Evolutionary conservation across 2,888 invertebrate genomes (phyloP).

Genomic region (Hecatera dysodea): DNA sequence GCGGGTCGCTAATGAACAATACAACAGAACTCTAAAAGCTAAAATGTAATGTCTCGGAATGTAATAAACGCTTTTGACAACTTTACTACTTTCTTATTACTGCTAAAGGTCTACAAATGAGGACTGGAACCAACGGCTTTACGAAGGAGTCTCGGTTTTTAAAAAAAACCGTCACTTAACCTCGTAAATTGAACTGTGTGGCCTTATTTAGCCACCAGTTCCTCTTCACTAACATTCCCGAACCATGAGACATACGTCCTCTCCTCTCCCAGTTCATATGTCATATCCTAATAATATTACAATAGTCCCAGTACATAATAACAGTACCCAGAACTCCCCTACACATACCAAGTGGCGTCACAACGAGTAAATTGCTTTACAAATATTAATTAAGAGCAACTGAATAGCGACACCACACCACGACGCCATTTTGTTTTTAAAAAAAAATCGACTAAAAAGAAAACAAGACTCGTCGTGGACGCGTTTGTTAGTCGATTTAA

Average conservation of each 20-base stretch:
- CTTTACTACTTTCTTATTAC: too few relatives aligned
- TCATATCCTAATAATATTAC: constrained; percentile 18
- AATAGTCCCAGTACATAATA: constrained; percentile 7
- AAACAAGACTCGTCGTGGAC: constrained; percentile 40
- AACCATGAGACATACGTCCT: not conserved
- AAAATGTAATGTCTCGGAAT: too few relatives aligned
- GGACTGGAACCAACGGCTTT: too few relatives aligned
- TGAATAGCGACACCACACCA: constrained; percentile 44
- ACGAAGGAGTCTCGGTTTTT: too few relatives aligned
- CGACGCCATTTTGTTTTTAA: constrained; percentile 20
- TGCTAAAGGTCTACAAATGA: too few relatives aligned
- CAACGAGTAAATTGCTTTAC: constrained; percentile 61
- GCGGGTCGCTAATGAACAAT: too few relatives aligned
- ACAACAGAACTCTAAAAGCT: too few relatives aligned
- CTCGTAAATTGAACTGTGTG: not conserved
- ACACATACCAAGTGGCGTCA: constrained; percentile 50
- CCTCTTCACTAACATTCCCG: not conserved
- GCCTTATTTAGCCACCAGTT: not conserved
- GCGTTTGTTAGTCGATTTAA: constrained; percentile 58
- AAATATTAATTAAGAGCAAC: constrained; percentile 59
- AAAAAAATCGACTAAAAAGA: constrained; percentile 52
- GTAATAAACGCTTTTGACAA: too few relatives aligned
- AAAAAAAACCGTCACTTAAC: too few relatives aligned
- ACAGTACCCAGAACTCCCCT: constrained; percentile 7
- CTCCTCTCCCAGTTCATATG: constrained; percentile 1